These are phyloP conservation scores for Drosophila pachea DNA, from an alignment of 1,140 invertebrate species.

Conservation along the genomic window DNA sequence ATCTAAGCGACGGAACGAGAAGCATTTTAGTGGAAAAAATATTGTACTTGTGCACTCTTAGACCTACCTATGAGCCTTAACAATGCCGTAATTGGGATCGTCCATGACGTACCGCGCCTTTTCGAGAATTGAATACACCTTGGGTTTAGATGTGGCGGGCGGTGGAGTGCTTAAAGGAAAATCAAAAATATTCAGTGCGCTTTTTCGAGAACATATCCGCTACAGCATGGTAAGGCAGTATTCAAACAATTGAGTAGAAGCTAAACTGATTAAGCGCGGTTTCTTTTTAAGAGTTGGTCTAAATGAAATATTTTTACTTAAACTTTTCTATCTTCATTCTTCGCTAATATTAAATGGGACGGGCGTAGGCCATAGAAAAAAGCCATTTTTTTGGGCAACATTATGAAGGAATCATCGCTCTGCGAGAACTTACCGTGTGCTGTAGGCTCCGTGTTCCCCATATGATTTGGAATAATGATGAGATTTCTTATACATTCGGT, in stretches of 20 bases:
- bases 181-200: slow-evolving; percentile 3
- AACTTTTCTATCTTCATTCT: no score
- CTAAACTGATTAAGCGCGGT: no score
- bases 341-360: no score
- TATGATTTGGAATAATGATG: slow-evolving; percentile 74
- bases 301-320: no score
- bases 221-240: no score
- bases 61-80: slow-evolving; percentile 71
- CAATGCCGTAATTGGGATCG: slow-evolving; percentile 82
- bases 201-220: background rate
- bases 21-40: background rate
- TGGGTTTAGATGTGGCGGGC: slow-evolving; percentile 81
- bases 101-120: slow-evolving; percentile 89
- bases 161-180: slow-evolving; percentile 67
- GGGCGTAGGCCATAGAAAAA: no score
- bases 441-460: slow-evolving; percentile 69
- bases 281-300: no score
- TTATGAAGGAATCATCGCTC: no score
- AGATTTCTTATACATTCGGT: slow-evolving; percentile 73
- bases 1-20: slow-evolving; percentile 33
- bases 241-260: no score
- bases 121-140: slow-evolving; percentile 90
- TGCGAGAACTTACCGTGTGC: slow-evolving; percentile 47
- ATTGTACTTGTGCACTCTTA: background rate
- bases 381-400: no score